phyloP scores from a whole-genome alignment of 2,888 invertebrate species.

The Pristionchus entomophagus region DNA sequence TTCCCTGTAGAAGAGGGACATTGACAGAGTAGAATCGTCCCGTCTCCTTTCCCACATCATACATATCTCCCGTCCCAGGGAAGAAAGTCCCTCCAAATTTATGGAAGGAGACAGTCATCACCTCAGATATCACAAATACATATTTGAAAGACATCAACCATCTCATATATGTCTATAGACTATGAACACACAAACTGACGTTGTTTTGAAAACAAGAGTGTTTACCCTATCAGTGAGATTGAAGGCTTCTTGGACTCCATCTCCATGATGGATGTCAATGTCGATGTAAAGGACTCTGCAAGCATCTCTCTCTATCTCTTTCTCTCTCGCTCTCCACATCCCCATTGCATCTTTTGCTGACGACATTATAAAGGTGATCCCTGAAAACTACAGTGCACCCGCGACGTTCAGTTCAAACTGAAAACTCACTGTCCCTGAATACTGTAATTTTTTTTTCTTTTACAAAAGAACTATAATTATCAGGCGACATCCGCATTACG shows the following conservation, averaged over 20 bases:
- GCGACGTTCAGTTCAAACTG: no score
- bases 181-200: not conserved
- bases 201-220: not conserved
- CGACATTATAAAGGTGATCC: no score
- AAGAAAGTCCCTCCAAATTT: conserved; percentile 95
- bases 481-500: no score
- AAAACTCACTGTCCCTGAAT: no score
- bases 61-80: conserved; percentile 99
- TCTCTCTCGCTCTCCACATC: not conserved
- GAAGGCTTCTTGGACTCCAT: conserved; percentile 76
- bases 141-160: no score
- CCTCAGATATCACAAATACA: conserved; percentile 79
- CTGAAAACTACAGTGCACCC: no score
- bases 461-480: no score
- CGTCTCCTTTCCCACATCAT: conserved; percentile 83
- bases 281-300: conserved; percentile 91
- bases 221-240: conserved; percentile 73
- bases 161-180: no score
- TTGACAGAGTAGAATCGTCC: conserved; percentile 92
- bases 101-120: conserved; percentile 99
- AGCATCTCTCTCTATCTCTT: not conserved
- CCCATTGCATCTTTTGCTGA: no score
- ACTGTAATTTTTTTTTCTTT: no score
- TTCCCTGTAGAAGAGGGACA: conserved; percentile 96
- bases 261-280: conserved; percentile 95